Conservation (phyloP, 2,888 invertebrate genomes). For the Phaedon cochleariae region DNA sequence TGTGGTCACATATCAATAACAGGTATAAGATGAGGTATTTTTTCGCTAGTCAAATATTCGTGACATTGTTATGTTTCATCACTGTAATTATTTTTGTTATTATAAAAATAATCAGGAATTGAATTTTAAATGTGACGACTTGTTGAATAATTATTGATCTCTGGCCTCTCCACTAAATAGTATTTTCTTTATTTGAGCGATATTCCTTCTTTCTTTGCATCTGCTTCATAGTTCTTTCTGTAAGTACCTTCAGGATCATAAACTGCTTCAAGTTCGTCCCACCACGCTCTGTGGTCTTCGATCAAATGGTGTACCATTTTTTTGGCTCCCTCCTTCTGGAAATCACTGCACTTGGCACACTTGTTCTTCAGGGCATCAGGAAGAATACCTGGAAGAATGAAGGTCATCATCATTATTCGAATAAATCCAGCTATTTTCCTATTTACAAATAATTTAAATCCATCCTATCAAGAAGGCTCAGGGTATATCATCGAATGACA, state of each 20-base stretch:
- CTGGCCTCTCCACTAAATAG: not conserved
- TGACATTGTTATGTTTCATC: too few relatives aligned
- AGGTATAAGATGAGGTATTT: too few relatives aligned
- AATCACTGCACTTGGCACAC: conserved; percentile 72
- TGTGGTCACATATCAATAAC: too few relatives aligned
- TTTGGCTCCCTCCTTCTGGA: conserved; percentile 69
- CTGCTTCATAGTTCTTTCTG: conserved; percentile 69
- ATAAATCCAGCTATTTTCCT: too few relatives aligned
- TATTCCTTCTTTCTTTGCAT: conserved; percentile 63
- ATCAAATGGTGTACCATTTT: conserved; percentile 71
- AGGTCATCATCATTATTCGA: too few relatives aligned
- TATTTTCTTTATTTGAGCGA: conserved; percentile 17
- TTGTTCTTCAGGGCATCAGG: conserved; percentile 75
- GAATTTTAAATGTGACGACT: too few relatives aligned
- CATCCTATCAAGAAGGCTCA: too few relatives aligned
- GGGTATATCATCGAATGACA: too few relatives aligned
- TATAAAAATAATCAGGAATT: too few relatives aligned
- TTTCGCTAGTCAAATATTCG: too few relatives aligned
- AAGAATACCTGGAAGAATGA: conserved; percentile 65
- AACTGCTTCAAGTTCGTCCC: conserved; percentile 70
- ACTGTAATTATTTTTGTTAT: too few relatives aligned
- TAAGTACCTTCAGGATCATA: conserved; percentile 74
- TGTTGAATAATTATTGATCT: not conserved
- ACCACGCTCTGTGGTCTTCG: conserved; percentile 69
- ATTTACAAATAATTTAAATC: too few relatives aligned